phyloP scores from a whole-genome alignment of 2,113 vertebrate genomes.

The Apodemus sylvaticus region DNA sequence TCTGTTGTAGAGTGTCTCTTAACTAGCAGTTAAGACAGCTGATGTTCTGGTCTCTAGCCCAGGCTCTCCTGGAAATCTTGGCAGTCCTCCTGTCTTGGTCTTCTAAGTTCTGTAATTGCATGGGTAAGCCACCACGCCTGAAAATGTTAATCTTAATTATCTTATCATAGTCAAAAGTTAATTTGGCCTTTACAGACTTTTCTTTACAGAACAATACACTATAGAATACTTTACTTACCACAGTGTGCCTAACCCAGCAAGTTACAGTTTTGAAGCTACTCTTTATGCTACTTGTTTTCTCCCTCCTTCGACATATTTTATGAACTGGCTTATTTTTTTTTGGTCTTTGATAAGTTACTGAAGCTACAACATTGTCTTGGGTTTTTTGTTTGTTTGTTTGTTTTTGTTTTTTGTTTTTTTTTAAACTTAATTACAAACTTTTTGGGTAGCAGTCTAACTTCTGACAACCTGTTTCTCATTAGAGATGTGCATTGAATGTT shows the following conservation, averaged over 20 bases:
- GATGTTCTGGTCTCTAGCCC: neutral
- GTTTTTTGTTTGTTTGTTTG: too few species aligned
- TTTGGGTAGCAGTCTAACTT: neutral
- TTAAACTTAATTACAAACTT: slow-evolving; percentile 25
- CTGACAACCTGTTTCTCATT: neutral
- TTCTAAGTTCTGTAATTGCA: neutral
- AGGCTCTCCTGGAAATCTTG: neutral
- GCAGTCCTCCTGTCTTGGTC: neutral
- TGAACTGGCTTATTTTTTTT: neutral
- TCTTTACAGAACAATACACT: neutral
- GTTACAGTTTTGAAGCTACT: neutral
- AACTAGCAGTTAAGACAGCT: neutral
- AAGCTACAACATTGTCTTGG: neutral
- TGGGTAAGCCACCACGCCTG: neutral
- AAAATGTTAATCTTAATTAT: neutral
- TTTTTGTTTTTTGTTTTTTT: neutral
- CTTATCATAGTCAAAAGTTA: neutral
- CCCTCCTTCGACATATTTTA: slow-evolving; percentile 14
- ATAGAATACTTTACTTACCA: neutral
- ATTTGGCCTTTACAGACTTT: neutral
- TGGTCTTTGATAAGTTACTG: slow-evolving; percentile 1
- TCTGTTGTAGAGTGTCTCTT: neutral
- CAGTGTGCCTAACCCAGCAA: neutral
- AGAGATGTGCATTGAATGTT: neutral
- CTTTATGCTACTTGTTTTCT: neutral